Base-by-base conservation (phyloP, 2,797 vertebrate species). In the Avahi laniger region DNA sequence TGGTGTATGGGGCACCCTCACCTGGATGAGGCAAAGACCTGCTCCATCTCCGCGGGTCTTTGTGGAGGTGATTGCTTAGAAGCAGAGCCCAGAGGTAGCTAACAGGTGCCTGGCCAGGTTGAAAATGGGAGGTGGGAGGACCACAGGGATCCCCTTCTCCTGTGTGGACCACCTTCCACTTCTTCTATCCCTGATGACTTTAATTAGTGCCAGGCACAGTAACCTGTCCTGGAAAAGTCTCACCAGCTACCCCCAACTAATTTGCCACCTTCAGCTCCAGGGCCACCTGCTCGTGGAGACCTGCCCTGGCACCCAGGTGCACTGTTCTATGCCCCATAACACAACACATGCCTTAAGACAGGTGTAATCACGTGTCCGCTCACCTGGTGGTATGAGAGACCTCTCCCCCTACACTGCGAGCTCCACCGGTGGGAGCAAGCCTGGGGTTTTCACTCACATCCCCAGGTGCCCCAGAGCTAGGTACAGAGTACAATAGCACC, bases 321-420 rank as follows among this genome's bases (percentile, higher is more conserved):
- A 11, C 41, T 22, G 17, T 7, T 35, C 7, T 5, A 8, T 22
- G 35, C 11, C 9, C 46, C 14, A 4, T 15, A 2, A 11, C 5
- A 1, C 10, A 28, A 50, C 10, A 67, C 5, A 1, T 1, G 8
- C 24, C 35, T 52, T 5, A 30, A n/a, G 17, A 22, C 50, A 57
- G 38, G 28, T 38, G 22, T 11, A 22, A 2, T 15, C 84, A 17
- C 7, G 22, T 0, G 0, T 24, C 18, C 30, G 0, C 5, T 43
- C 46, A 0, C 17, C 13, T 46, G 1, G 26, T 33, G 7, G 18
- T 12, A 9, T 4, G 14, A 26, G 46, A 11, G 9, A 20, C 30
- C 18, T 43, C 79, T 30, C 89, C 35, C 30, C 4, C 8, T 33
- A 14, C 35, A 30, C 5, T 12, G 10, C 15, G 50, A n/a, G 54